Evolutionary conservation across 2,113 vertebrate species (phyloP).

Genomic region (Rhinogobius similis): DNA sequence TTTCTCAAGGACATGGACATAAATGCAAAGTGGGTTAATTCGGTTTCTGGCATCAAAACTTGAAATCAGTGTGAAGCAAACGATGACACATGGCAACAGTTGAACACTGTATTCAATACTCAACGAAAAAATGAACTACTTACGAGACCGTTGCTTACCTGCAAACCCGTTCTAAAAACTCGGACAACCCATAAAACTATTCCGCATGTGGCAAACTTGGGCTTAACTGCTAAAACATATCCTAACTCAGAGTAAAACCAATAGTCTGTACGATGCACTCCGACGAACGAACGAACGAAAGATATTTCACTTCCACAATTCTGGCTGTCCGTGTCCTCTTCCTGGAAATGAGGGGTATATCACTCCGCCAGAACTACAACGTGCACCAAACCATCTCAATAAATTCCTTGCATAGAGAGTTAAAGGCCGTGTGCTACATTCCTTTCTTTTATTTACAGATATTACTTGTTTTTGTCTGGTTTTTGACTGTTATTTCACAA

Average conservation of each 20-base stretch:
- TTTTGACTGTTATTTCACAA: too few species aligned
- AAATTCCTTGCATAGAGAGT: background rate
- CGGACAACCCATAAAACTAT: constrained; percentile 53
- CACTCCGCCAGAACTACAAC: constrained; percentile 60
- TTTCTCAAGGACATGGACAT: background rate
- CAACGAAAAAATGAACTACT: background rate
- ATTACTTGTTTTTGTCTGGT: background rate
- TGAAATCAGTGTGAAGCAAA: background rate
- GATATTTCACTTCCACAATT: background rate
- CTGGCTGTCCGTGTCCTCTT: background rate
- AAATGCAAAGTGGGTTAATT: background rate
- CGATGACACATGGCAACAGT: background rate
- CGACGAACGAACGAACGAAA: constrained; percentile 22
- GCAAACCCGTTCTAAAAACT: constrained; percentile 33
- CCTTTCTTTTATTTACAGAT: background rate
- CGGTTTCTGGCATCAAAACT: background rate
- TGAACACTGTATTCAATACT: background rate
- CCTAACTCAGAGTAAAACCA: background rate
- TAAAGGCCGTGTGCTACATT: background rate
- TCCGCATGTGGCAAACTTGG: background rate
- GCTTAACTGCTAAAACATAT: constrained; percentile 17
- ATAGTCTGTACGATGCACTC: background rate
- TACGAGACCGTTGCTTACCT: constrained; percentile 39
- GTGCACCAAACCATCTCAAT: background rate
- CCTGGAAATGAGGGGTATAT: constrained; percentile 34